Base-by-base conservation (phyloP, 2,113 vertebrate genomes). In the Struthidea cinerea region DNA sequence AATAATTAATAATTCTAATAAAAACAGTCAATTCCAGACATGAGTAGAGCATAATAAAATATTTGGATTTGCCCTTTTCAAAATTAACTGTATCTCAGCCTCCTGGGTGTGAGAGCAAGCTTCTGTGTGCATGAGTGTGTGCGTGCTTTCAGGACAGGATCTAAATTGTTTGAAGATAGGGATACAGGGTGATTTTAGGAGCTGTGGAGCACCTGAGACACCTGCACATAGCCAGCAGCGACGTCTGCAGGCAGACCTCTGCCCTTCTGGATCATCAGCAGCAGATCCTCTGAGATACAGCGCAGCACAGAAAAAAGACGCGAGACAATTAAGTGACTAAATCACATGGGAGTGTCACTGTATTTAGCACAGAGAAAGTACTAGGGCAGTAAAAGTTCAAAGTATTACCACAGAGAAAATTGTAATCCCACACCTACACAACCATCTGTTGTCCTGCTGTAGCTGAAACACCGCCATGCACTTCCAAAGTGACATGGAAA, bases 111-210 rank as follows among this genome's bases (percentile, higher is more conserved):
- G 42, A 76, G 28, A 63, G 16, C 2, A 7, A 46, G 23, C 5
- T 41, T 23, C 26, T 21, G 0, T 5, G 2, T 41, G 27, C 1
- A 1, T 3, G 1, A 22, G 37, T 42, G 19, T 10, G 53, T 19
- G 37, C 13, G 27, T 23, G 18, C n/a, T 55, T 71, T 28, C 16
- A 76, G 68, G 57, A 59, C 1, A 10, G 32, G 32, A 41, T 28
- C n/a, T 21, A 27, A n/a, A 37, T 3, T 53, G 13, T 23, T 39
- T 44, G 39, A 75, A 61, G 49, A 10, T 1, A 46, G 30, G 23
- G 26, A n/a, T 47, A 27, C 23, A 18, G 32, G 15, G 33, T 28
- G n/a, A 47, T 52, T 65, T 74, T 64, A 26, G 84, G 28, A 56
- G 79, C 41, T 47, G 27, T 74, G 61, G 63, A 86, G 11, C 16